Evolutionary conservation across 2,888 invertebrate species (phyloP), one percentile per base, ranked within the genome.

Genomic region (Pilophorus perplexus): DNA sequence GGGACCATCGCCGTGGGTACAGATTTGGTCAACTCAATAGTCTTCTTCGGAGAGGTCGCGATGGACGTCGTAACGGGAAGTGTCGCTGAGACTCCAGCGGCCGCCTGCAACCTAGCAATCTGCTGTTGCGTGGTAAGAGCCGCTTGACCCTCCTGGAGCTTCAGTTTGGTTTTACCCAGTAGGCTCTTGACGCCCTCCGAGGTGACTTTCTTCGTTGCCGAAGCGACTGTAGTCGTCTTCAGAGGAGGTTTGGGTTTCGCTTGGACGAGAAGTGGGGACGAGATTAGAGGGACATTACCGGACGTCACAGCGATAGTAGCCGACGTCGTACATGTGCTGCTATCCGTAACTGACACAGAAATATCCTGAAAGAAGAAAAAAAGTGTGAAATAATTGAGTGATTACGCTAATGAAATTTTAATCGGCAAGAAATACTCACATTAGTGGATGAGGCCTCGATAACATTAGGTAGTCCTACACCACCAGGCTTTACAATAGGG

Each of bases 401-500:
- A n/a, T n/a, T n/a, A n/a, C n/a, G n/a, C n/a, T n/a, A n/a, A n/a
- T n/a, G n/a, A n/a, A n/a, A n/a, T n/a, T n/a, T n/a, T n/a, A n/a
- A n/a, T n/a, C n/a, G n/a, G n/a, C n/a, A n/a, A n/a, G n/a, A n/a
- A n/a, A n/a, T n/a, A n/a, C n/a, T n/a, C n/a, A n/a, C n/a, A 33
- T 33, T 33, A 33, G 33, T 12, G n/a, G 33, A 33, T 12, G 33
- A 33, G 6, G 46, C 18, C 14, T 62, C 62, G 22, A 44, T 28
- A 6, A 46, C 44, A 42, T 40, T 44, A 6, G 60, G 57, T 52
- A 64, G 64, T 22, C 64, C 27, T 25, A 54, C 44, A 14, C 27
- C 28, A 10, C 62, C 66, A 33, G 46, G 46, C 68, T 70, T 70
- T 2, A 59, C 40, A 14, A 54, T 48, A 20, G 55, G 76, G 69